Conservation (phyloP, 2,797 vertebrate species). For the Phylloscopus collybita region DNA sequence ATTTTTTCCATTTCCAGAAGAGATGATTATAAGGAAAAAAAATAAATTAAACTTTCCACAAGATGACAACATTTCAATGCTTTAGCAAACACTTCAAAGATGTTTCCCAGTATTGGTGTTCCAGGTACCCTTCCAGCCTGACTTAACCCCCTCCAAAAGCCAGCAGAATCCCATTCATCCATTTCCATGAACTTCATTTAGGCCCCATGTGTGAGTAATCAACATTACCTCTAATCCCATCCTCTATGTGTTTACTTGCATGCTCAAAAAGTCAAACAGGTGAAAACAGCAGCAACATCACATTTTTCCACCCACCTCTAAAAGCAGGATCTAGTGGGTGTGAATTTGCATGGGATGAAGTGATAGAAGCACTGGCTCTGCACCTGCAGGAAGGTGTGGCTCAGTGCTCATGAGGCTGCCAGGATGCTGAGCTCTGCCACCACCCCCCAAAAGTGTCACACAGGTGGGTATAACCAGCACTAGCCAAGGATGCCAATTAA, state of each 20-base stretch:
- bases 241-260: constrained; percentile 34
- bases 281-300: background rate
- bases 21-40: constrained; percentile 46
- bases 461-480: rapidly evolving
- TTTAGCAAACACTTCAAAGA: constrained; percentile 57
- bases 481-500: background rate
- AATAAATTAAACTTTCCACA: constrained; percentile 35
- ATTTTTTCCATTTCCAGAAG: constrained; percentile 43
- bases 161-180: background rate
- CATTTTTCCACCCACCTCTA: constrained; percentile 1
- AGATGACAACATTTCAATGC: constrained; percentile 47
- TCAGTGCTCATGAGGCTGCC: background rate
- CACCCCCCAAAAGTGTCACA: background rate
- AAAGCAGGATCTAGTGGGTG: background rate
- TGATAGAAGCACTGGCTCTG: background rate
- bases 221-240: constrained; percentile 49
- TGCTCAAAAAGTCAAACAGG: constrained; percentile 5
- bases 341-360: background rate
- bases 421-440: background rate
- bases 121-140: background rate
- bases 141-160: background rate
- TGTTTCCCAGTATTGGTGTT: constrained; percentile 24
- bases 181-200: background rate
- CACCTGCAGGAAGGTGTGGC: background rate
- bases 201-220: background rate